phyloP scores from a whole-genome alignment of 2,888 invertebrate species.

The Platerodrilus igneus region DNA sequence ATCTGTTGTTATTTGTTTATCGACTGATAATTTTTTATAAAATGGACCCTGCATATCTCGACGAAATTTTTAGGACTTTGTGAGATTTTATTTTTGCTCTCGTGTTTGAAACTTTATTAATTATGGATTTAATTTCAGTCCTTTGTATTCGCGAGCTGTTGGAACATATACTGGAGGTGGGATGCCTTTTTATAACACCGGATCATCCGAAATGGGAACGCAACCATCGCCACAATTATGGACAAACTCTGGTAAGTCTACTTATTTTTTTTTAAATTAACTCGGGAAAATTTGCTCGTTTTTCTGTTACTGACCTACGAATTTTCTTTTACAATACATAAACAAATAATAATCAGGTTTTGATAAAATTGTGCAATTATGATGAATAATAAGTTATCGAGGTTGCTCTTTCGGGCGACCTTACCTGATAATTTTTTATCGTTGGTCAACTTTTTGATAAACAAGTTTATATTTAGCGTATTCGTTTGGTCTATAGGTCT shows the following conservation, averaged over 20 bases:
- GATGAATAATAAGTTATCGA: constrained; percentile 1
- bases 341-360: constrained; percentile 5
- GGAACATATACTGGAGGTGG: constrained; percentile 31
- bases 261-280: constrained; percentile 5
- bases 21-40: not conserved
- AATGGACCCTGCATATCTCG: too few relatives aligned
- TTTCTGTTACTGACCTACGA: constrained; percentile 12
- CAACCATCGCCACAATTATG: constrained; percentile 39
- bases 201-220: constrained; percentile 40
- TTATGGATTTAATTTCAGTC: constrained; percentile 34
- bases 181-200: constrained; percentile 39
- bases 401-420: constrained; percentile 7
- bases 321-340: constrained; percentile 7
- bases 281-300: not conserved
- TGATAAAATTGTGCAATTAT: constrained; percentile 12
- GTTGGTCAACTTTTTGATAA: constrained; percentile 8
- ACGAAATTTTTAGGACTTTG: constrained; percentile 10
- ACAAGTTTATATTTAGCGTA: constrained; percentile 4
- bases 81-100: constrained; percentile 5
- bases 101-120: not conserved
- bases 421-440: constrained; percentile 9
- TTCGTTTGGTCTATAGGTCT: too few relatives aligned
- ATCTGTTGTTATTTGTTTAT: too few relatives aligned
- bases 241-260: constrained; percentile 42
- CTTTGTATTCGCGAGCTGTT: constrained; percentile 38